Conservation (phyloP, 92 coral and sea anemone species). For the Phenganax subtilis region DNA sequence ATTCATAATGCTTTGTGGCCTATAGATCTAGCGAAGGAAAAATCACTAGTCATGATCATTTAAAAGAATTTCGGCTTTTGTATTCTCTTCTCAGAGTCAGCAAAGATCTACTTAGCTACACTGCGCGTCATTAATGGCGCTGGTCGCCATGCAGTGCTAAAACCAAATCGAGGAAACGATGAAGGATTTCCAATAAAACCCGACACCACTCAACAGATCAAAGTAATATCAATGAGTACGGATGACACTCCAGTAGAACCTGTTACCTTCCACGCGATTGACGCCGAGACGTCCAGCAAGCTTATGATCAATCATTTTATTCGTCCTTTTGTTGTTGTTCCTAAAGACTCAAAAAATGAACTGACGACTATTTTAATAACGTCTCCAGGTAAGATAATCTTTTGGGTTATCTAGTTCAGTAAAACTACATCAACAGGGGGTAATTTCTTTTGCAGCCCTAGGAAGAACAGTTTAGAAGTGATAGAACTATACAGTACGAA, state of each 20-base stretch:
- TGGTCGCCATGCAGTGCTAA: conserved; percentile 73
- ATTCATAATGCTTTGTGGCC: too few relatives aligned
- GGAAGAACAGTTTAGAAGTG: too few relatives aligned
- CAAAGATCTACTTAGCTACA: conserved; percentile 89
- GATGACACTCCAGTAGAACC: conserved; percentile 78
- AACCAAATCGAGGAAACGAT: conserved; percentile 86
- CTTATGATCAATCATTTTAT: conserved; percentile 78
- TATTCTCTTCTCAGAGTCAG: conserved; percentile 59
- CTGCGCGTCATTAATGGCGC: conserved; percentile 87
- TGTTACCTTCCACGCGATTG: conserved; percentile 74
- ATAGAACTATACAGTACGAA: too few relatives aligned
- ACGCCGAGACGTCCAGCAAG: conserved; percentile 59
- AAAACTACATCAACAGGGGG: too few relatives aligned
- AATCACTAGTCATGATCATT: background rate
- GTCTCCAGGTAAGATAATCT: conserved; percentile 64
- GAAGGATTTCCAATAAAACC: conserved; percentile 73
- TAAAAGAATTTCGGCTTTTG: too few relatives aligned
- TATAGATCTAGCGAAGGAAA: too few relatives aligned
- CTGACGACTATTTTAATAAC: conserved; percentile 70
- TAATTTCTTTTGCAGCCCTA: too few relatives aligned
- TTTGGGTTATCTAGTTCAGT: background rate
- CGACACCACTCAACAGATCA: conserved; percentile 83
- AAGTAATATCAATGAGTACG: conserved; percentile 93
- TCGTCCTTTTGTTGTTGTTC: conserved; percentile 64
- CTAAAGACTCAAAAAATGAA: conserved; percentile 72